Conservation (phyloP, 2,113 vertebrate species). For the Montifringilla adamsi region DNA sequence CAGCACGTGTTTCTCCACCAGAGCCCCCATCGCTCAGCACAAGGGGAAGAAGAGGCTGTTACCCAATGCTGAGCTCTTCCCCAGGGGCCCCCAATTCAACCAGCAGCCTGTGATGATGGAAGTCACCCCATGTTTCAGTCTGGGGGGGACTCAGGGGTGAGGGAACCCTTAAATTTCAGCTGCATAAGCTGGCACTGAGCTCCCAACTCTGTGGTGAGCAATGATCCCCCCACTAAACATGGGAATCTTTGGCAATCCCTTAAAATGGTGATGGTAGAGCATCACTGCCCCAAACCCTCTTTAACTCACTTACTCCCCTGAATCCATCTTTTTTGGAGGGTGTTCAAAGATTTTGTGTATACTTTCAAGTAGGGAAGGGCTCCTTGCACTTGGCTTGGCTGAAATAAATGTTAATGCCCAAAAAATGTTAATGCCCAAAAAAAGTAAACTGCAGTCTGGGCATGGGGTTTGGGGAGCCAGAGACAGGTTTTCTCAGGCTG, state of each 20-base stretch:
- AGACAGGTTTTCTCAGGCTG: not conserved
- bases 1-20: not conserved
- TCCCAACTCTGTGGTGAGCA: not conserved
- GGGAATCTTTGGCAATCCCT: not conserved
- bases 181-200: not conserved
- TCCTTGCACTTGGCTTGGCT: not conserved
- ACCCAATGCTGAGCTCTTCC: not conserved
- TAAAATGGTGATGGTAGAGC: not conserved
- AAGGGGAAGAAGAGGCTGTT: not conserved
- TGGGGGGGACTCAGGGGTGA: not conserved
- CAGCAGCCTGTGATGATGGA: not conserved
- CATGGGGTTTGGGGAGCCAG: not conserved
- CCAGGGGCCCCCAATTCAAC: not conserved
- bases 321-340: not conserved
- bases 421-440: not conserved
- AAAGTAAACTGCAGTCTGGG: not conserved
- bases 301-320: not conserved
- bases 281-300: not conserved
- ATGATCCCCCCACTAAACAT: not conserved
- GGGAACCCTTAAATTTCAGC: not conserved
- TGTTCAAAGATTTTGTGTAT: not conserved
- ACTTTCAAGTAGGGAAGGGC: not conserved
- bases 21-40: not conserved
- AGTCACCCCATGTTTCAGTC: not conserved
- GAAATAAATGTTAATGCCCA: not conserved